A percentile compares a stretch with the other conserved stretches of the same genome.
These are phyloP conservation scores for Brachyhypopomus gauderio DNA, from an alignment of 2,113 vertebrate species.

Conservation along the genomic window DNA sequence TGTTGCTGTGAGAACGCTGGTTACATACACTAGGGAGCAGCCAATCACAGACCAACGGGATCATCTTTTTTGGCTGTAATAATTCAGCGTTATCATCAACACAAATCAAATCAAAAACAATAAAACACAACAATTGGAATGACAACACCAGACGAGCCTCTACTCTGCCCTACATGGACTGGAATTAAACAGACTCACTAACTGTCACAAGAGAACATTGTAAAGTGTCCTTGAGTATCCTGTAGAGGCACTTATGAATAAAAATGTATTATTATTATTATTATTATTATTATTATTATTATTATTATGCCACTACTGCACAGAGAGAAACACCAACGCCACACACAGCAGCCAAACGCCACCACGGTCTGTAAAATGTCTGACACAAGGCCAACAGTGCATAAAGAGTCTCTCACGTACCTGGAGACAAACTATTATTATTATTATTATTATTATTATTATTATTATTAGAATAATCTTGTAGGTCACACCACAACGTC, in stretches of 20 bases:
- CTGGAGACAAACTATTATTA: slow-evolving; percentile 8
- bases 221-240: no score
- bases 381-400: not conserved
- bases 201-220: no score
- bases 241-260: no score
- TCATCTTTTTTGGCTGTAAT: not conserved
- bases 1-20: slow-evolving; percentile 3
- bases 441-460: no score
- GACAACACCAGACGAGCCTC: not conserved
- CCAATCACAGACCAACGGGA: not conserved
- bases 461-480: no score
- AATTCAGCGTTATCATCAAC: not conserved
- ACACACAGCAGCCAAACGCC: not conserved
- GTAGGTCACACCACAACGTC: no score
- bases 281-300: no score
- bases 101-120: slow-evolving; percentile 6
- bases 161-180: no score
- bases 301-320: not conserved
- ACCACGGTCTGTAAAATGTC: slow-evolving; percentile 15
- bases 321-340: not conserved
- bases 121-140: not conserved
- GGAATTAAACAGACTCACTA: no score
- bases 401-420: slow-evolving; percentile 29
- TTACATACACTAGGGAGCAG: not conserved
- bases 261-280: no score